phyloP scores from a whole-genome alignment of 2,113 vertebrate species.

The Atherinomorus stipes region DNA sequence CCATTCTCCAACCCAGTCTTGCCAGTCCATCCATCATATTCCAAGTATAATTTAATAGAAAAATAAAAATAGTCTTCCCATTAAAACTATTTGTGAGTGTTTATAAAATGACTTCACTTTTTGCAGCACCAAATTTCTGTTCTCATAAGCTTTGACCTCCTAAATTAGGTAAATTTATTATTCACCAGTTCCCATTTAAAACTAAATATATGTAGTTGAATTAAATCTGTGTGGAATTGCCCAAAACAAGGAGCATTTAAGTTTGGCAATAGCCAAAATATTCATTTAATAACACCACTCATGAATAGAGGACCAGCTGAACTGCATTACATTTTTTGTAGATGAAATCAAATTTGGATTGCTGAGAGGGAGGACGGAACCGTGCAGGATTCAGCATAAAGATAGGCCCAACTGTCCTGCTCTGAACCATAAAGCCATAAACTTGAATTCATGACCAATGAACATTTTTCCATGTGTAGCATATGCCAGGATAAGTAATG shows the following conservation, averaged over 20 bases:
- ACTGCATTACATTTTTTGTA: background rate
- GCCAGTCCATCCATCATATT: too few relatives aligned
- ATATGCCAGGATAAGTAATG: slow-evolving; percentile 51
- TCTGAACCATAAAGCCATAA: slow-evolving; percentile 25
- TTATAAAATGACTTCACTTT: too few relatives aligned
- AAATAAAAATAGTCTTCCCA: too few relatives aligned
- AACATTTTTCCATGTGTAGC: slow-evolving; percentile 48
- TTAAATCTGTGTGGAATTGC: background rate
- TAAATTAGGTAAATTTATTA: too few relatives aligned
- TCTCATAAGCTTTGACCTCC: too few relatives aligned
- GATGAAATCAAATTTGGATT: background rate
- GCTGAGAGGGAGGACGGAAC: background rate
- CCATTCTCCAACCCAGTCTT: background rate
- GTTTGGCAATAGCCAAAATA: background rate
- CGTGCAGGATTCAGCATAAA: background rate
- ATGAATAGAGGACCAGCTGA: background rate
- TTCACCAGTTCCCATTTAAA: too few relatives aligned
- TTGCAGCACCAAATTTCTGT: too few relatives aligned
- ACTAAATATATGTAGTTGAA: too few relatives aligned
- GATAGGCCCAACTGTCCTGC: slow-evolving; percentile 11
- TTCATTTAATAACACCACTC: background rate
- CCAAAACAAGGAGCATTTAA: background rate
- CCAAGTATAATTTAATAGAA: too few relatives aligned
- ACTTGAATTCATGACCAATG: slow-evolving; percentile 49
- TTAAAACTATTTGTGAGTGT: too few relatives aligned